phyloP scores from a whole-genome alignment of 2,888 invertebrate genomes.

The Desoria tigrina region DNA sequence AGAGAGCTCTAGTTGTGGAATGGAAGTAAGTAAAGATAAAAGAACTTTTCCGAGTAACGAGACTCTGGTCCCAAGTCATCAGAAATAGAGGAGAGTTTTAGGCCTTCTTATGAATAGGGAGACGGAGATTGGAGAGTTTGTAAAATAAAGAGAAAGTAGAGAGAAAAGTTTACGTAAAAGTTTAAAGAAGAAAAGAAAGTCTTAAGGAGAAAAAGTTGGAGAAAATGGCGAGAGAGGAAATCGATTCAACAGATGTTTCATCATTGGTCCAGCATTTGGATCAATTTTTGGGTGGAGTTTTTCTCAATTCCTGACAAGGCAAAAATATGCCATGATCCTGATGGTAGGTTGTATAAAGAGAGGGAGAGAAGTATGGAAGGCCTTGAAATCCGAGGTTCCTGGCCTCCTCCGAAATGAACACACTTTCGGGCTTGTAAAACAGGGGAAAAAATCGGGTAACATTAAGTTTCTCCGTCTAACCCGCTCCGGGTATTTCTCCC shows the following conservation, averaged over 20 bases:
- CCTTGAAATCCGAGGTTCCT: neutral
- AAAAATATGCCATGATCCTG: constrained; percentile 39
- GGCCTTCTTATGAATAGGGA: too few species aligned
- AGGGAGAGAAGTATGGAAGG: constrained; percentile 11
- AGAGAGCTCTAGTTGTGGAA: too few species aligned
- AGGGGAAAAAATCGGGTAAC: constrained; percentile 28
- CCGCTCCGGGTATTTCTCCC: constrained; percentile 11
- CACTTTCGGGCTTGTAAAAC: constrained; percentile 8
- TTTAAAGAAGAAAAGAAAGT: constrained; percentile 18
- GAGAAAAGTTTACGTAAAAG: constrained; percentile 29
- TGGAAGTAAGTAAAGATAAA: too few species aligned
- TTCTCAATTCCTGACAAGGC: constrained; percentile 46
- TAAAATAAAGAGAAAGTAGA: constrained; percentile 23
- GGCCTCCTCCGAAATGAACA: constrained; percentile 24
- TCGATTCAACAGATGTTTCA: constrained; percentile 52
- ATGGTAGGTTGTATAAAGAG: neutral
- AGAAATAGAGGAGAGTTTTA: too few species aligned
- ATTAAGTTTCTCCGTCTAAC: constrained; percentile 16
- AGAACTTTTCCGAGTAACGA: too few species aligned
- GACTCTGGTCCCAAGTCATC: too few species aligned
- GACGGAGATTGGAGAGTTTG: too few species aligned
- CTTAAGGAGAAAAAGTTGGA: constrained; percentile 30
- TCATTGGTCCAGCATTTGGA: constrained; percentile 52
- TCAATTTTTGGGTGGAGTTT: constrained; percentile 53
- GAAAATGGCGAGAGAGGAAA: constrained; percentile 46